Conservation (phyloP, 2,797 vertebrate species). For the Eulemur coronatus region DNA sequence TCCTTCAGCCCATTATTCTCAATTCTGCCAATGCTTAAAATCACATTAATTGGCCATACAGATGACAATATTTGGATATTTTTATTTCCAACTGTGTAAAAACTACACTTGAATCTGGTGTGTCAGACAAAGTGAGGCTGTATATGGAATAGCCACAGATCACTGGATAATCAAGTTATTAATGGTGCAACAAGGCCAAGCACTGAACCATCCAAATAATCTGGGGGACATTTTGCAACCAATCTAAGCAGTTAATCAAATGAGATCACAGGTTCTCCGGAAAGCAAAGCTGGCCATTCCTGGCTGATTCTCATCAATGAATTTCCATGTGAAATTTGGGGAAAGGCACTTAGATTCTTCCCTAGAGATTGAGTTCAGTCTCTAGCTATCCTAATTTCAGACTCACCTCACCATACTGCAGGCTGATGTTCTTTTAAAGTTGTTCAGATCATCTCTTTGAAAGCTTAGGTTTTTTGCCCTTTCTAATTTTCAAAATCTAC, state of each 20-base stretch:
- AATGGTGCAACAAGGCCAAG: background rate
- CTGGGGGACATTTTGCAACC: slow-evolving; percentile 7
- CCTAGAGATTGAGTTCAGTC: background rate
- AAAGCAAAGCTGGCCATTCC: slow-evolving; percentile 44
- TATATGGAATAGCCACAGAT: background rate
- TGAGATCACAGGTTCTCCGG: slow-evolving; percentile 53
- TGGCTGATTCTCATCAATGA: slow-evolving; percentile 29
- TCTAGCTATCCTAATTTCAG: background rate
- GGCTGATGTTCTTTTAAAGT: background rate
- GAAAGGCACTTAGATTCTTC: background rate
- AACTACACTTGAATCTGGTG: background rate
- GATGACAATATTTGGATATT: background rate
- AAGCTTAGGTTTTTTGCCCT: background rate
- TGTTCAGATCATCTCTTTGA: background rate
- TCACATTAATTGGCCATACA: background rate
- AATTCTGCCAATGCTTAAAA: slow-evolving; percentile 28
- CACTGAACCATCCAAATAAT: slow-evolving; percentile 49
- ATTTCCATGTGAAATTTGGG: slow-evolving; percentile 16
- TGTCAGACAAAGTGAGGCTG: background rate
- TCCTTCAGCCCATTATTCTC: background rate
- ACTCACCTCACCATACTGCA: background rate
- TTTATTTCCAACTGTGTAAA: slow-evolving; percentile 40
- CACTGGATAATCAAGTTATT: background rate
- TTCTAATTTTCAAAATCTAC: background rate
- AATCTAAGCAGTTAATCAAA: slow-evolving; percentile 66